Percentiles rank a stretch among this genome's conserved stretches.
Evolutionary conservation across 1,140 invertebrate species (phyloP).

Genomic region (Colletes gigas): DNA sequence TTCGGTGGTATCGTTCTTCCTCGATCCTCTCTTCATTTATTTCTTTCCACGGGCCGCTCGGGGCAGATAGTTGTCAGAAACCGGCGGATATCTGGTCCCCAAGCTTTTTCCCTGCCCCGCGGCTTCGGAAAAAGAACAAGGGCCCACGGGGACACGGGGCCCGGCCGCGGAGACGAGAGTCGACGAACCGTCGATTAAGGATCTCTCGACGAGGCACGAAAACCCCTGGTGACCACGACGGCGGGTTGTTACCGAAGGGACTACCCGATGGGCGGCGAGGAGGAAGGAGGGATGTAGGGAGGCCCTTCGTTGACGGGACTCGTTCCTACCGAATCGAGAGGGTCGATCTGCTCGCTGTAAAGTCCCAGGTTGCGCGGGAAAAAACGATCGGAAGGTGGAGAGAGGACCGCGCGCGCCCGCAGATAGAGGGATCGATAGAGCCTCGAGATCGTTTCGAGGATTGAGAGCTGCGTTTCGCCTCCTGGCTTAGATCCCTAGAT

Average conservation of each 20-base stretch:
- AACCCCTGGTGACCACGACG: constrained; percentile 40
- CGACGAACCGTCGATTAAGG: constrained; percentile 64
- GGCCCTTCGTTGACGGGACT: constrained; percentile 55
- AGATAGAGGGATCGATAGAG: constrained; percentile 58
- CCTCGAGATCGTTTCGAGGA: constrained; percentile 42
- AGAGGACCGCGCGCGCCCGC: constrained; percentile 13
- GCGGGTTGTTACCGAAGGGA: constrained; percentile 38
- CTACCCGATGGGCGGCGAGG: no score
- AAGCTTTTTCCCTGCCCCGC: constrained; percentile 19
- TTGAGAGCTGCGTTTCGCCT: neutral
- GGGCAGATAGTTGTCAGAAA: constrained; percentile 72
- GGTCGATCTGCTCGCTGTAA: constrained; percentile 60
- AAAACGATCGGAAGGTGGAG: constrained; percentile 38
- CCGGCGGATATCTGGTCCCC: constrained; percentile 68
- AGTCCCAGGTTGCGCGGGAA: constrained; percentile 51
- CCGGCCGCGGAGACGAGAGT: constrained; percentile 19
- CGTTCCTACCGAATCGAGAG: constrained; percentile 60
- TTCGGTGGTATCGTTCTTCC: constrained; percentile 40
- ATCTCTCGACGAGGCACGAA: constrained; percentile 51
- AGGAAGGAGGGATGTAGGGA: neutral
- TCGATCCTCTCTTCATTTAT: constrained; percentile 43
- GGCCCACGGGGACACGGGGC: neutral
- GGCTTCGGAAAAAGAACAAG: neutral
- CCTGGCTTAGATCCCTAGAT: constrained; percentile 36
- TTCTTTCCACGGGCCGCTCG: constrained; percentile 37